Percentiles rank a stretch among this genome's conserved stretches.
Evolutionary conservation across 2,888 invertebrate species (phyloP).

Genomic region (Archaeoteleia sp.): DNA sequence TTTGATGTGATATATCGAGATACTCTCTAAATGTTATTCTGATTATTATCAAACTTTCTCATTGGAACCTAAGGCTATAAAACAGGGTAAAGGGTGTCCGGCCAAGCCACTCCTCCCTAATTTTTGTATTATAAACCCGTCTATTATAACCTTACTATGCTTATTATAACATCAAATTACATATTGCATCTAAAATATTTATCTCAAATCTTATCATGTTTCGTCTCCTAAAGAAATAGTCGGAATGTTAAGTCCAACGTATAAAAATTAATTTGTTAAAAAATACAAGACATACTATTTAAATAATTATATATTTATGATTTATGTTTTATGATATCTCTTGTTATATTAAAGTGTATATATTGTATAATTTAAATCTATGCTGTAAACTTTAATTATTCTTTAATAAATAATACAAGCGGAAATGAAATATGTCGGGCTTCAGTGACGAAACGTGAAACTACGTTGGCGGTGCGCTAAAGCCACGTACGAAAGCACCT

Average conservation of each 20-base stretch:
- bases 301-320: not conserved
- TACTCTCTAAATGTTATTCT: not conserved
- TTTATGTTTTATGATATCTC: too few species aligned
- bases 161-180: slow-evolving; percentile 32
- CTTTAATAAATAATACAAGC: too few species aligned
- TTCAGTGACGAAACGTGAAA: slow-evolving; percentile 32
- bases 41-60: slow-evolving; percentile 13
- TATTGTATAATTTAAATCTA: too few species aligned
- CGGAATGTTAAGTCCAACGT: not conserved
- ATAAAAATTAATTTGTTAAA: too few species aligned
- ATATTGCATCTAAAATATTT: slow-evolving; percentile 24
- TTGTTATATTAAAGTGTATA: not conserved
- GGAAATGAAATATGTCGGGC: too few species aligned
- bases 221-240: slow-evolving; percentile 20
- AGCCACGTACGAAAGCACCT: slow-evolving; percentile 42
- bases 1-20: not conserved
- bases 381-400: too few species aligned
- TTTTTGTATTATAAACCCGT: slow-evolving; percentile 25
- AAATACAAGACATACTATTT: too few species aligned
- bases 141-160: slow-evolving; percentile 21
- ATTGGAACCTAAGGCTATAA: slow-evolving; percentile 10
- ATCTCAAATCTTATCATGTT: slow-evolving; percentile 24
- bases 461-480: too few species aligned
- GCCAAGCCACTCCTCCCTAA: slow-evolving; percentile 28
- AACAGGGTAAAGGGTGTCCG: slow-evolving; percentile 3